These are phyloP conservation scores for Orientallactaga bullata DNA, from an alignment of 2,113 vertebrate species.

Conservation along the genomic window DNA sequence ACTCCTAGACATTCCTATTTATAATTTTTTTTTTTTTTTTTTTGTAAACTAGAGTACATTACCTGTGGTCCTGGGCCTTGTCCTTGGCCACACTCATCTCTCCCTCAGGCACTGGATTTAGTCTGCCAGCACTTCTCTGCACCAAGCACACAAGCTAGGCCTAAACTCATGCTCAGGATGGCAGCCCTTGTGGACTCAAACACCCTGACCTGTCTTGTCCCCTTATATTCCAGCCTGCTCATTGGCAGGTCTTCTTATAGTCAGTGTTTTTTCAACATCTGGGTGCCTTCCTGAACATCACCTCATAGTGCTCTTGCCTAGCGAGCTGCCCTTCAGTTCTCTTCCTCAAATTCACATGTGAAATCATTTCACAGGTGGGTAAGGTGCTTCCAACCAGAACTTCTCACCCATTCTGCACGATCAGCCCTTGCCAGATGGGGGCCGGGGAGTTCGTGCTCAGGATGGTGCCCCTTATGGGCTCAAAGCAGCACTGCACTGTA, in stretches of 20 bases:
- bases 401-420: accelerated
- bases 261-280: accelerated
- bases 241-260: accelerated
- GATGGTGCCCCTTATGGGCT: no score
- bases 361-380: background rate
- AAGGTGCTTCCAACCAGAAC: background rate
- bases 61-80: background rate
- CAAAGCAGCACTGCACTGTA: background rate
- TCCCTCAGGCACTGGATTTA: no score
- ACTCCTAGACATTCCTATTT: background rate
- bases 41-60: background rate
- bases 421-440: background rate
- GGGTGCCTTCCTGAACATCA: background rate
- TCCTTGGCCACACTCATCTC: accelerated
- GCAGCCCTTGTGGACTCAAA: no score
- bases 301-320: background rate
- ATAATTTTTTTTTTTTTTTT: background rate
- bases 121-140: background rate
- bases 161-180: no score
- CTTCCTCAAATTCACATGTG: accelerated
- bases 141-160: background rate
- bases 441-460: background rate
- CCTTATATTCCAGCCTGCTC: background rate
- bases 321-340: background rate
- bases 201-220: background rate